Conservation (phyloP, 2,888 invertebrate species). For the Epicampocera succincta region DNA sequence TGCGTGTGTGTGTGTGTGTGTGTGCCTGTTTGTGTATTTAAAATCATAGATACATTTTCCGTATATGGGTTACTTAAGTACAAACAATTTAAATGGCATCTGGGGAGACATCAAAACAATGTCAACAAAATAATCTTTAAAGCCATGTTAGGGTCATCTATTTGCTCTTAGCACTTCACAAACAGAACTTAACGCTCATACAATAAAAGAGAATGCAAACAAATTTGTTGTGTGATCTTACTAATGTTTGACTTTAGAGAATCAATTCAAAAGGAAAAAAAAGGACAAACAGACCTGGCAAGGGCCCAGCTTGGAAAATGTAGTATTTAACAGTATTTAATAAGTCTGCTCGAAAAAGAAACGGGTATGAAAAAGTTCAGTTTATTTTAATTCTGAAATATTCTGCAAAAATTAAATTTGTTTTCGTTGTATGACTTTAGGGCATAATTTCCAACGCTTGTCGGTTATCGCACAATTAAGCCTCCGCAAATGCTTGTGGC, state of each 20-base stretch:
- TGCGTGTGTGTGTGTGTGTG: background rate
- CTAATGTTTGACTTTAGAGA: slow-evolving; percentile 11
- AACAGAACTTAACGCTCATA: slow-evolving; percentile 39
- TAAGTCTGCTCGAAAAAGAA: too few species aligned
- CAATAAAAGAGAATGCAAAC: slow-evolving; percentile 29
- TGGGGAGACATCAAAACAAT: slow-evolving; percentile 66
- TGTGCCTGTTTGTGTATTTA: background rate
- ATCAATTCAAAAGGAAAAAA: too few species aligned
- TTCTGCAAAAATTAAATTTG: too few species aligned
- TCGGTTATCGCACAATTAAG: too few species aligned
- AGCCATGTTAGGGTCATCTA: slow-evolving; percentile 59
- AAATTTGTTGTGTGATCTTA: slow-evolving; percentile 59
- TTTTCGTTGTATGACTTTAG: too few species aligned
- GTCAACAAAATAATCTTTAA: slow-evolving; percentile 66
- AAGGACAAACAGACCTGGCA: too few species aligned
- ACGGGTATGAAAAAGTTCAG: too few species aligned
- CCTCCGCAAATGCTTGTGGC: too few species aligned
- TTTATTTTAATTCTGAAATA: too few species aligned
- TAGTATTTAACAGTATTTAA: too few species aligned
- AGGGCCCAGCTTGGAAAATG: too few species aligned
- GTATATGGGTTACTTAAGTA: slow-evolving; percentile 44
- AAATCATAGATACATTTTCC: slow-evolving; percentile 1
- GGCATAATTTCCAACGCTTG: too few species aligned
- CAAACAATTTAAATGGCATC: slow-evolving; percentile 65
- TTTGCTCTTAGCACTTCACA: slow-evolving; percentile 57